Evolutionary conservation across 2,797 vertebrate species (phyloP), one percentile per base, ranked within the genome.

Genomic region (Acrossocheilus fasciatus): DNA sequence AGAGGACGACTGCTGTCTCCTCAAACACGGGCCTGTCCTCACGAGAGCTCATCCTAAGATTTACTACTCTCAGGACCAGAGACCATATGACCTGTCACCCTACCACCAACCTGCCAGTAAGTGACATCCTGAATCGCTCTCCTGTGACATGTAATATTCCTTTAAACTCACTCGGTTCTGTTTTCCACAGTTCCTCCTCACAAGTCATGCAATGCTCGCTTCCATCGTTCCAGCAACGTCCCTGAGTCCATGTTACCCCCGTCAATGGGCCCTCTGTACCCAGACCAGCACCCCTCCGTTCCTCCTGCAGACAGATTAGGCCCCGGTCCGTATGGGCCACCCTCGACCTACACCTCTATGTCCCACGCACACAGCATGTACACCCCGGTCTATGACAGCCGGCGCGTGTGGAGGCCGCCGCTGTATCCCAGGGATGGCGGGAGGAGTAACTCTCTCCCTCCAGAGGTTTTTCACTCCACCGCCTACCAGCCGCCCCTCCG

Each of bases 391-490:
- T 99, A 98, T 0, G 98, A 99, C 95, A 99, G 97, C 94, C 95
- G 97, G 92, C 97, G 97, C 91, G 96, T 97, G 84, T 99, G 98
- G 97, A 96, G 98, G 90, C 98, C 98, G 20, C 96, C 97, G 94
- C 95, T 99, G 94, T 98, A 98, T 93, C 97, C 97, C 91, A 94
- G 98, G 85, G 98, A 98, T 87, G 98, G 99, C 30, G 96, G 98
- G 86, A 94, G 98, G 94, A 99, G 98, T 92, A 98, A 98, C 94
- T 99, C 98, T 10, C 96, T 99, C 92, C 98, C 98, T 93, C 97
- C 96, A 84, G 98, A 99, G 90, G 97, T 98, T 90, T 94, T 99
- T 93, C 97, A 98, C 90, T 97, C 98, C 20, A 96, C 97, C 66
- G 96, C 98, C 90, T 98, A 98, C 94, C 98, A 98, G 95, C 96